A percentile compares a stretch with the other conserved stretches of the same genome.
Conservation (phyloP, 2,888 invertebrate genomes). For the Heliconius cydno region DNA sequence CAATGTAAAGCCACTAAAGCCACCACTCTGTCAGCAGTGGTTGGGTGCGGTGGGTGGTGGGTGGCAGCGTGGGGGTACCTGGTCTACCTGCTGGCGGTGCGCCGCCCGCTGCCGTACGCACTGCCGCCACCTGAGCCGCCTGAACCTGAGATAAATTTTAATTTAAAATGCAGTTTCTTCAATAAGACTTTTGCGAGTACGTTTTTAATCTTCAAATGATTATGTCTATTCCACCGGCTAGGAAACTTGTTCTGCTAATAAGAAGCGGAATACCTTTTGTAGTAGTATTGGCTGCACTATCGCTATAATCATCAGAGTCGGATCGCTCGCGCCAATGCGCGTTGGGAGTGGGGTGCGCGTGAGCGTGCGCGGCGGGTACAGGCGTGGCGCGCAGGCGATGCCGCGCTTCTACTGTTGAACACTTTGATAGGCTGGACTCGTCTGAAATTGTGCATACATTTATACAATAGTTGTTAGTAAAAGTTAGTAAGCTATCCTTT, state of each 20-base stretch:
- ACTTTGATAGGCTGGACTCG: conserved; percentile 86
- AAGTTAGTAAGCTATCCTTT: too few relatives aligned
- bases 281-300: conserved; percentile 79
- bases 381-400: conserved; percentile 70
- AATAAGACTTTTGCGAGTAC: neutral
- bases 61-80: conserved; percentile 71
- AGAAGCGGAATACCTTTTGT: conserved; percentile 82
- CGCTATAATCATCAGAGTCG: conserved; percentile 80
- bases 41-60: conserved; percentile 47
- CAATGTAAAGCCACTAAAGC: conserved; percentile 19
- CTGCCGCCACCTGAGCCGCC: conserved; percentile 77
- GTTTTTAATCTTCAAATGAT: too few relatives aligned
- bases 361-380: conserved; percentile 49
- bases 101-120: conserved; percentile 77
- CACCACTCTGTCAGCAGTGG: conserved; percentile 40
- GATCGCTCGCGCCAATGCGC: conserved; percentile 72
- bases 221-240: too few relatives aligned
- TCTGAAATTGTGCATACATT: conserved; percentile 63
- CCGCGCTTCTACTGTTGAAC: conserved; percentile 86
- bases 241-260: too few relatives aligned
- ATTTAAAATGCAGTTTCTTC: neutral
- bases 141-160: conserved; percentile 61
- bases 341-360: conserved; percentile 58
- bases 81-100: conserved; percentile 84
- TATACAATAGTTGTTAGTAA: neutral